A percentile compares a stretch with the other conserved stretches of the same genome.
These are phyloP conservation scores for Aldabrachelys gigantea DNA, from an alignment of 2,113 vertebrate species.

Conservation along the genomic window DNA sequence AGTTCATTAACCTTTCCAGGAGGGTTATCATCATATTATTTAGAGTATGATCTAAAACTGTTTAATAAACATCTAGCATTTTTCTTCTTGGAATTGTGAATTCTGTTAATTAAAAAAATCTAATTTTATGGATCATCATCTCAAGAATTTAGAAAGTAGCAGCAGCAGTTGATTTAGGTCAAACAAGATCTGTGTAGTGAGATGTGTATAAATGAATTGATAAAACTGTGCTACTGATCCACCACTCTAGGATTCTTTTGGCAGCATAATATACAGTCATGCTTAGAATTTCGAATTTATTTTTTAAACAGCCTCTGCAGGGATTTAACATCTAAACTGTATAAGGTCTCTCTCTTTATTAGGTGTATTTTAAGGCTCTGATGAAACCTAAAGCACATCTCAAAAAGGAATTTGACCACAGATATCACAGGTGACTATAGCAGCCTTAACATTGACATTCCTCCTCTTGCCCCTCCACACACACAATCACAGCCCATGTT, in stretches of 20 bases:
- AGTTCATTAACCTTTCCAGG: not conserved
- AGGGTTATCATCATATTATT: not conserved
- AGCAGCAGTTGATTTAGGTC: not conserved
- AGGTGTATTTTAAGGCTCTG: not conserved
- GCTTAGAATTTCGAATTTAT: not conserved
- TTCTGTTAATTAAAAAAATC: not conserved
- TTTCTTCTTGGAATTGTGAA: not conserved
- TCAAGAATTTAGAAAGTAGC: not conserved
- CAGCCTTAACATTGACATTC: not conserved
- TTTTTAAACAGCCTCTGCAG: accelerated
- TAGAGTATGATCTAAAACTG: not conserved
- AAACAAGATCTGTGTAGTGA: not conserved
- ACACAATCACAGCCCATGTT: not conserved
- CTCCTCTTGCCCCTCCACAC: not conserved
- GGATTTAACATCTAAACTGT: not conserved
- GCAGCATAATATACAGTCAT: not conserved
- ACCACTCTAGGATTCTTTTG: not conserved
- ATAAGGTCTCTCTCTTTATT: not conserved
- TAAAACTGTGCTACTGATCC: not conserved
- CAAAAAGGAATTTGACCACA: not conserved
- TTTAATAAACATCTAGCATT: not conserved
- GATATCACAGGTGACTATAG: not conserved
- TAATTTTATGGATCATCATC: not conserved
- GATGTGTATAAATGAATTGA: not conserved
- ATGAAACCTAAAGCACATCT: not conserved